Conservation (phyloP, 2,797 vertebrate species). For the Parotocinclus haroldoi region DNA sequence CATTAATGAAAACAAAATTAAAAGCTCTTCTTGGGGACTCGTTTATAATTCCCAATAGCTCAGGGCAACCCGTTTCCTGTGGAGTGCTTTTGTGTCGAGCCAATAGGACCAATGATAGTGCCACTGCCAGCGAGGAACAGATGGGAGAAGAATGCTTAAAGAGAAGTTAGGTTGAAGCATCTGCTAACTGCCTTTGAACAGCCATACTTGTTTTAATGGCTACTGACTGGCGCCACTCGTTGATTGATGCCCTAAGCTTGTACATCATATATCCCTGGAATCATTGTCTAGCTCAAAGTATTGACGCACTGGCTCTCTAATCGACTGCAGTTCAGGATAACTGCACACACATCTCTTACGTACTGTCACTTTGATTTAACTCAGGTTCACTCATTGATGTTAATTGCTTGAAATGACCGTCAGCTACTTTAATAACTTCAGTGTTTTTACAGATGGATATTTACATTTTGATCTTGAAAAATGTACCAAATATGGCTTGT, state of each 20-base stretch:
- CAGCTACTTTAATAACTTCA: too few species aligned
- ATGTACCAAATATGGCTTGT: too few species aligned
- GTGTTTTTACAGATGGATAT: too few species aligned
- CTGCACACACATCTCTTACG: too few species aligned
- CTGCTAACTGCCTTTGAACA: conserved; percentile 67
- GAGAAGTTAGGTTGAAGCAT: conserved; percentile 65
- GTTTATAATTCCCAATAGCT: conserved; percentile 44
- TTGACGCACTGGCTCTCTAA: not conserved
- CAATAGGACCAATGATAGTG: conserved; percentile 54
- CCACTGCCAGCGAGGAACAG: conserved; percentile 63
- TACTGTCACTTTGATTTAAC: too few species aligned
- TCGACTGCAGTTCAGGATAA: too few species aligned
- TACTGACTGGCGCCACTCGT: conserved; percentile 36
- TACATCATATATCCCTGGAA: conserved; percentile 1
- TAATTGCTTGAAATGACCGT: too few species aligned
- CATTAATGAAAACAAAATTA: conserved; percentile 50
- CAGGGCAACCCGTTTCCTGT: conserved; percentile 46
- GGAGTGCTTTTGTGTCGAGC: conserved; percentile 46
- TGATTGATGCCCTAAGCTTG: conserved; percentile 24
- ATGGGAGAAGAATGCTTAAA: conserved; percentile 65
- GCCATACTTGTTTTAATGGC: conserved; percentile 38
- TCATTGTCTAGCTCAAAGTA: not conserved
- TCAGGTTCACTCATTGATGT: too few species aligned
- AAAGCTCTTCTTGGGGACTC: conserved; percentile 45
- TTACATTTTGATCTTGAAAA: too few species aligned